Base-by-base conservation (phyloP, 2,888 invertebrate species). In the Microplitis deprimator region DNA sequence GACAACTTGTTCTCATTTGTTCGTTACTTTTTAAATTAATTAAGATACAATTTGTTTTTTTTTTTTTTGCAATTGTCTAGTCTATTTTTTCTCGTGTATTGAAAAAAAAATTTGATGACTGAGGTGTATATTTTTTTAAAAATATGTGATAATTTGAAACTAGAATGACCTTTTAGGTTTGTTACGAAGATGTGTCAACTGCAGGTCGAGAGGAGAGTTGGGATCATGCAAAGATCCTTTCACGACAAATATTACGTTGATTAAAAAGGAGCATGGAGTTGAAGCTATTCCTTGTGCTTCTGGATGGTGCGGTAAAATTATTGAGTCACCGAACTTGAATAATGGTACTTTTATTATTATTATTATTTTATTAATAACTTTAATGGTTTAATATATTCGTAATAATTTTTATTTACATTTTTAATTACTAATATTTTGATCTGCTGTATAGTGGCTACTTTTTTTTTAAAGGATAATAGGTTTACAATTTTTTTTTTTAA, bases 261-360 rank as follows among this genome's bases (percentile, higher is more conserved):
- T 94, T 5, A 94, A 94, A 81, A 90, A 91, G 20, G 94, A 94
- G 85, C 92, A 91, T 50, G 96, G 96, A 0, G 93, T 97, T 0
- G 92, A 94, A 84, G 93, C 94, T 0, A 93, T 94, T 10, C 95
- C 96, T 0, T 97, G 97, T 85, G 95, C 96, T 0, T 96, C 96
- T 0, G 97, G 97, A 61, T 97, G 97, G 97, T 97, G 97, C 86
- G 96, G 95, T 38, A 97, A 97, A 91, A 94, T 96, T 72, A 93
- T 96, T 60, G 97, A 97, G 89, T 94, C 95, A 77, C 94, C 94
- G 82, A 94, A 94, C 84, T 93, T 94, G 82, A 94, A 95, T 87
- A 93, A 94, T 87, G 96, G 96, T 95, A 90, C 29, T 29, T 29
- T 29, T 29, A 29, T 29, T 29, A 20, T 20, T 20, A 20, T 20